Evolutionary conservation across 2,113 vertebrate species (phyloP).

Genomic region (Eulacestoma nigropectus): DNA sequence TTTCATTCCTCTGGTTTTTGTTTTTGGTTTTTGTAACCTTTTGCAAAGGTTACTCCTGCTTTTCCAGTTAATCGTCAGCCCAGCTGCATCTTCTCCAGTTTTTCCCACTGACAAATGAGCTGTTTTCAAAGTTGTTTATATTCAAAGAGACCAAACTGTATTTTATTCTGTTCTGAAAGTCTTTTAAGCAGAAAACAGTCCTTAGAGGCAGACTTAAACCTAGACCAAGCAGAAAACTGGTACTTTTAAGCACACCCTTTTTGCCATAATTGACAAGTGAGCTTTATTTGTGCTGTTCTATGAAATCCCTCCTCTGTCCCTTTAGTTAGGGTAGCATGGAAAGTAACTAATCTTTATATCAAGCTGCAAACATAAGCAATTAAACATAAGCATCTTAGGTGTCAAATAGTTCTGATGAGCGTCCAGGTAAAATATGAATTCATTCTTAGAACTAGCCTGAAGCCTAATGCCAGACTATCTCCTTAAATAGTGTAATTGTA

Average conservation of each 20-base stretch:
- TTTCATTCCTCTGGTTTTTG: neutral
- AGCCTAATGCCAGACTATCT: neutral
- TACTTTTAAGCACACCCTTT: neutral
- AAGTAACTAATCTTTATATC: neutral
- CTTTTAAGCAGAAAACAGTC: neutral
- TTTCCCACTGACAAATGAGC: conserved; percentile 15
- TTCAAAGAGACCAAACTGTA: neutral
- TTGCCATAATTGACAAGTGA: neutral
- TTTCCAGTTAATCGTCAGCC: neutral
- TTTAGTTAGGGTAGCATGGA: neutral
- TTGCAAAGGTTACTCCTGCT: neutral
- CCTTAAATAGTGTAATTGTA: neutral
- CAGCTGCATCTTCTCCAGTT: conserved; percentile 41
- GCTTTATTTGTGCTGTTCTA: neutral
- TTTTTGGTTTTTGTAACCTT: too few relatives aligned
- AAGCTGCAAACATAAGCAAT: neutral
- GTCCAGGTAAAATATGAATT: neutral
- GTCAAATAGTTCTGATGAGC: neutral
- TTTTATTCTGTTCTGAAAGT: neutral
- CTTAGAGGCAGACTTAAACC: neutral
- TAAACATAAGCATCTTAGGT: neutral
- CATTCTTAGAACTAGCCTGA: neutral
- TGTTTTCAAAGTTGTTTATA: conserved; percentile 16
- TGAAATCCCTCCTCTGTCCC: neutral
- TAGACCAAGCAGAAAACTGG: neutral